These are phyloP conservation scores for Seriola dumerili DNA, from an alignment of 2,113 vertebrate species.

Conservation along the genomic window DNA sequence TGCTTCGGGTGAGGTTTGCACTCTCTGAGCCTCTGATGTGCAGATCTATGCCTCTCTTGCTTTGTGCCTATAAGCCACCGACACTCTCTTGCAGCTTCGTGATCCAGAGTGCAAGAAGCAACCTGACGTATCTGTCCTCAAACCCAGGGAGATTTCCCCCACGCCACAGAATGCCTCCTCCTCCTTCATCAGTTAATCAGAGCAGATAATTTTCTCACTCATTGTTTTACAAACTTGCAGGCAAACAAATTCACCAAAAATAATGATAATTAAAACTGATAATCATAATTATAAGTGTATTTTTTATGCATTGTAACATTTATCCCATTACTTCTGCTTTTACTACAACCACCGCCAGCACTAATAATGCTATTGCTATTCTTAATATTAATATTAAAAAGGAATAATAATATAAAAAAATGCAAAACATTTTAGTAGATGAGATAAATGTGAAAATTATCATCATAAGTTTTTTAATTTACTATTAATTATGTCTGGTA, in stretches of 20 bases:
- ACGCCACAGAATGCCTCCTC: constrained; percentile 72
- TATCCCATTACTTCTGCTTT: neutral
- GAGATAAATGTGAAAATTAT: neutral
- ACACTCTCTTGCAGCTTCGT: constrained; percentile 64
- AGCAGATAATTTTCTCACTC: constrained; percentile 72
- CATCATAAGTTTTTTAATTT: neutral
- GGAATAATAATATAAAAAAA: neutral
- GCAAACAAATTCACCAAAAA: neutral
- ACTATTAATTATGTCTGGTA: neutral
- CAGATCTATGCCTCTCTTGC: constrained; percentile 55
- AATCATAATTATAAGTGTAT: neutral
- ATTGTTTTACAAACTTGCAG: constrained; percentile 51
- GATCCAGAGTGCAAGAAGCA: constrained; percentile 71
- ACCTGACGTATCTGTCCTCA: constrained; percentile 76
- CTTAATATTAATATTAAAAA: neutral
- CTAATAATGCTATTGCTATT: neutral
- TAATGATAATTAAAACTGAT: neutral
- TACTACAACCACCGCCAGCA: neutral
- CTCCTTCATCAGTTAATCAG: constrained; percentile 83
- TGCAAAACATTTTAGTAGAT: neutral
- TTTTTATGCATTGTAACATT: neutral
- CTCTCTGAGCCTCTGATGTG: constrained; percentile 46
- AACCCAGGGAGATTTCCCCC: constrained; percentile 76
- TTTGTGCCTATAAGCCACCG: constrained; percentile 50
- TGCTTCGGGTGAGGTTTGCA: constrained; percentile 35